Percentiles rank a stretch among this genome's conserved stretches.
Conservation (phyloP, 2,113 vertebrate species). For the Rhinichthys klamathensis region DNA sequence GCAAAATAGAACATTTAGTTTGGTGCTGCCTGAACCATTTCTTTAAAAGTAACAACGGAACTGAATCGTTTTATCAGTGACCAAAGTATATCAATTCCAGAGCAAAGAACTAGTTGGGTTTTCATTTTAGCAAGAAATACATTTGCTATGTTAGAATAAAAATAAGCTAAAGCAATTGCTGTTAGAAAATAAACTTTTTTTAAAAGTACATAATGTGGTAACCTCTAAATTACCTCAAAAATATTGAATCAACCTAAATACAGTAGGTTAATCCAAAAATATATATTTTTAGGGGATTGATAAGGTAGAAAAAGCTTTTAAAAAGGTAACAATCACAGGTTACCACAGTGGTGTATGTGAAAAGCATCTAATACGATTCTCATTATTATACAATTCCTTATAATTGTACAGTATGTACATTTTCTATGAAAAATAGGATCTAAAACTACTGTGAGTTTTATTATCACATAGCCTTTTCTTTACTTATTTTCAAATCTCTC, state of each 20-base stretch:
- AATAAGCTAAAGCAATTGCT: background rate
- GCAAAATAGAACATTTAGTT: background rate
- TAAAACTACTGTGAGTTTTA: background rate
- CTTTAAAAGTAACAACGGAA: too few species aligned
- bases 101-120: background rate
- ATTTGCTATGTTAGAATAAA: background rate
- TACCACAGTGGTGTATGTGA: background rate
- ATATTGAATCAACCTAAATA: background rate
- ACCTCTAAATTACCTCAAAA: background rate
- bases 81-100: background rate
- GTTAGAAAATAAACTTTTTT: background rate
- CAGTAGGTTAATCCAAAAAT: background rate
- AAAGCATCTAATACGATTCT: background rate
- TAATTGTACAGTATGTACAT: background rate
- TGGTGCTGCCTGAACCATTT: background rate
- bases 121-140: background rate
- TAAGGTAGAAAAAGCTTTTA: background rate
- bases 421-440: background rate
- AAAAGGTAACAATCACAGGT: background rate
- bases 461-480: background rate
- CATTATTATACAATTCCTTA: background rate
- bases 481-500: background rate
- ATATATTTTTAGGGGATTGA: background rate
- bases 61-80: background rate
- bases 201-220: background rate